phyloP scores from a whole-genome alignment of 2,888 invertebrate genomes.

The Rhodophaea formosa region DNA sequence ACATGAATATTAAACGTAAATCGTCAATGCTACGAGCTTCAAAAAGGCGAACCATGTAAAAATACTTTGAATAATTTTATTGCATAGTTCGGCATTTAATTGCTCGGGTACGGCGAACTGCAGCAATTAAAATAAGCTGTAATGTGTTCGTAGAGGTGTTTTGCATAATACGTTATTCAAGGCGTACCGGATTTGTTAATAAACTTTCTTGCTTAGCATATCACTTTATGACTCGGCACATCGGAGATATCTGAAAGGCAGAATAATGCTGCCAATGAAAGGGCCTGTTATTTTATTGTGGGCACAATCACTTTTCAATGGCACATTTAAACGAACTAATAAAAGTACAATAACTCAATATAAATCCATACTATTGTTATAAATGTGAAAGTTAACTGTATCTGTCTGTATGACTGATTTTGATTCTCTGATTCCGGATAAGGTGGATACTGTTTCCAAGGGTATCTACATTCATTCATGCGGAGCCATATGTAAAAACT shows the following conservation, averaged over 20 bases:
- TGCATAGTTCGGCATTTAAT: slow-evolving; percentile 6
- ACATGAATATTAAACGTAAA: slow-evolving; percentile 2
- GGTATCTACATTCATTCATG: too few species aligned
- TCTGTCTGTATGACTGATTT: too few species aligned
- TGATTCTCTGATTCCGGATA: too few species aligned
- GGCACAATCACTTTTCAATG: too few species aligned
- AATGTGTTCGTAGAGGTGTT: slow-evolving; percentile 8
- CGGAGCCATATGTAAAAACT: too few species aligned
- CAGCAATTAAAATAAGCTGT: slow-evolving; percentile 1
- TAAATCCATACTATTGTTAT: too few species aligned
- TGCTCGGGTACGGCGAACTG: slow-evolving; percentile 5
- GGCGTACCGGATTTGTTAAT: not conserved
- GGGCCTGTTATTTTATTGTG: too few species aligned
- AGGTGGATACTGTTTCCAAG: too few species aligned
- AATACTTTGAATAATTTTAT: not conserved
- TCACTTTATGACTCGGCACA: not conserved
- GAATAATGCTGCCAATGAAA: too few species aligned
- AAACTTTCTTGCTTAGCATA: not conserved
- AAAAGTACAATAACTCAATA: too few species aligned
- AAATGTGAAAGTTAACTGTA: too few species aligned
- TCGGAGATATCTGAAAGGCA: not conserved
- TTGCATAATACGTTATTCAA: slow-evolving; percentile 12
- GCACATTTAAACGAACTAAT: too few species aligned
- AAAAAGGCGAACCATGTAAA: not conserved
- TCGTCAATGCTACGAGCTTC: not conserved